Base-by-base conservation (phyloP, 2,113 vertebrate species). In the Megaleporinus macrocephalus region DNA sequence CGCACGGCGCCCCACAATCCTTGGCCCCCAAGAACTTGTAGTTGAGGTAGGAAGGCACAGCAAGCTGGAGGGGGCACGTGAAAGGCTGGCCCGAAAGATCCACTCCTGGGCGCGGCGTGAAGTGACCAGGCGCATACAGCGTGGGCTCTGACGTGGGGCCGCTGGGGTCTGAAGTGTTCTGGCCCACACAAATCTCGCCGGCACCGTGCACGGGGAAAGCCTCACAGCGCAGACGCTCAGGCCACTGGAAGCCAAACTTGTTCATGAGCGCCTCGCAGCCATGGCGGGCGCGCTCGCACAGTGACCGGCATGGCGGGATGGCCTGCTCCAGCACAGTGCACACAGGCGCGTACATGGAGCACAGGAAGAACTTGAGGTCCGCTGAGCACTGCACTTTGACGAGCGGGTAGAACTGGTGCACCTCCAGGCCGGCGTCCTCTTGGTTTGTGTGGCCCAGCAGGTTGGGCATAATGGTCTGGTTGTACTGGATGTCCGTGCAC, bases 1-100 rank as follows among this genome's bases (percentile, higher is more conserved):
- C 97, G 0, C 97, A 99, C 5, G 97, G 97, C 15, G 97, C 96
- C 0, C 97, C 97, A 0, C 97, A 99, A 93, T 98, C 95, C 73
- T 95, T 91, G 70, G 95, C 95, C 0, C 97, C 97, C 55, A 99
- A 85, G 80, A 99, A 97, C 13, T 94, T 93, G 88, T 97, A 97
- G 83, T 95, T 94, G 87, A 98, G 90, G 89, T 97, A 97, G 0
- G 95, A 79, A 3, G 97, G 96, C 61, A 96, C 97, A 65, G 95
- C 92, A 27, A 99, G 95, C 91, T 96, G 96, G 27, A 93, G 92
- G 0, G 97, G 97, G 63, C 97, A 99, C 10, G 95, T 92, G 88
- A 97, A 97, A 3, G 93, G 87, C 82, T 92, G 95, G 26, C 77
- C 49, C 0, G 70, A 7, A 27, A 89, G 82, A 20, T 79, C 80